Conservation (phyloP, 2,113 vertebrate species). For the Eira barbara region DNA sequence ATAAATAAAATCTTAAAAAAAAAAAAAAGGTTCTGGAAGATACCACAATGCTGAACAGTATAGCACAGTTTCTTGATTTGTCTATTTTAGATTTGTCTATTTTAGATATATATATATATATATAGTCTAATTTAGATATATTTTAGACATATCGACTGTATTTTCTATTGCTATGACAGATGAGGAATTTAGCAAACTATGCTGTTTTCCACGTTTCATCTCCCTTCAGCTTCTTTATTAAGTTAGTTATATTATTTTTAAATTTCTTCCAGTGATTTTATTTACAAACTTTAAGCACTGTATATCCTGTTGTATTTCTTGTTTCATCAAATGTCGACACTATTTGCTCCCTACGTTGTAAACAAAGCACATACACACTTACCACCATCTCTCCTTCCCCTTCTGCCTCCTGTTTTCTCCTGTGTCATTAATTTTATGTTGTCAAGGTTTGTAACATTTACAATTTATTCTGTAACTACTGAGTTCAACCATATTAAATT, state of each 20-base stretch:
- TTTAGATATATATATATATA: no score
- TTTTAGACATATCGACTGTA: neutral
- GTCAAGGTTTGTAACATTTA: neutral
- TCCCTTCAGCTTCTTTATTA: neutral
- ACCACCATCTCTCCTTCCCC: neutral
- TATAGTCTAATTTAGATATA: no score
- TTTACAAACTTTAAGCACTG: slow-evolving; percentile 19
- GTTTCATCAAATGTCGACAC: slow-evolving; percentile 33
- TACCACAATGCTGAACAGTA: neutral
- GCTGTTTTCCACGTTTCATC: neutral
- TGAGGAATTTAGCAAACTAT: neutral
- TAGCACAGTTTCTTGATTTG: neutral
- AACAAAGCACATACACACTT: neutral
- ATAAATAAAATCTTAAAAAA: neutral
- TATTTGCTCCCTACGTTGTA: slow-evolving; percentile 16
- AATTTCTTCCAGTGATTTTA: slow-evolving; percentile 16
- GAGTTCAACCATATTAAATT: neutral
- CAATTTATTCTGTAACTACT: neutral
- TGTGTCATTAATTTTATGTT: neutral
- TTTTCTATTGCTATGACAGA: neutral
- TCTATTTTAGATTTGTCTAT: neutral
- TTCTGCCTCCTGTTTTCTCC: neutral
- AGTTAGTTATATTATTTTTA: neutral
- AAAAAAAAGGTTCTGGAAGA: neutral
- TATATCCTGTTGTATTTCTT: slow-evolving; percentile 14